These are phyloP conservation scores for Cyaniris semiargus DNA, from an alignment of 2,888 invertebrate genomes.

Conservation along the genomic window DNA sequence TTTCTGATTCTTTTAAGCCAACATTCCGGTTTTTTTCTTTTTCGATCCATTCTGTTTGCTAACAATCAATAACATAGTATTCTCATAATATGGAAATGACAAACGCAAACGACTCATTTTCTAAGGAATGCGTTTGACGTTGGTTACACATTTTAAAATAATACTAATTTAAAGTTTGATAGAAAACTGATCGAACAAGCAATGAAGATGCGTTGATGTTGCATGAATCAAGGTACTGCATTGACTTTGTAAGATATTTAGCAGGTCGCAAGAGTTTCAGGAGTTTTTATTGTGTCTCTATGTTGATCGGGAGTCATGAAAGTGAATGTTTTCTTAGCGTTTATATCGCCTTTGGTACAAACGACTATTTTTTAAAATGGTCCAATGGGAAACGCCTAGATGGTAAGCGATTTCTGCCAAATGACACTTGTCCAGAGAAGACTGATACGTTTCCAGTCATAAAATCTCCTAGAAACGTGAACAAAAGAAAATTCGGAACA, in stretches of 20 bases:
- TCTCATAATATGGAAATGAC: too few species aligned
- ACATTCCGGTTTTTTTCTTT: not conserved
- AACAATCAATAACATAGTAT: too few species aligned
- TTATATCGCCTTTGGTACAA: not conserved
- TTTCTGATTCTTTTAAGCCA: not conserved
- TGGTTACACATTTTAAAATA: too few species aligned
- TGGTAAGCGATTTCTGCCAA: not conserved
- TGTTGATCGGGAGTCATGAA: not conserved
- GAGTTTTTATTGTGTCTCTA: slow-evolving; percentile 3
- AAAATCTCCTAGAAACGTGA: too few species aligned
- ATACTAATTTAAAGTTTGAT: too few species aligned
- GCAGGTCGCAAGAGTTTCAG: slow-evolving; percentile 8
- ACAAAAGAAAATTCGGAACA: too few species aligned
- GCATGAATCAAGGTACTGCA: not conserved
- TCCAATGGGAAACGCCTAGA: not conserved
- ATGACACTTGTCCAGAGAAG: too few species aligned
- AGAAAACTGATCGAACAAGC: too few species aligned
- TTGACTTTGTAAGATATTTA: slow-evolving; percentile 24
- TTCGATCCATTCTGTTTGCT: not conserved
- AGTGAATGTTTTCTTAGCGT: not conserved
- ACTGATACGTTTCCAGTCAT: too few species aligned
- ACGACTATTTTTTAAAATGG: not conserved
- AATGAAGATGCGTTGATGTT: too few species aligned
- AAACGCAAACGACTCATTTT: too few species aligned
- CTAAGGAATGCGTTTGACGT: too few species aligned